Base-by-base conservation (phyloP, 2,113 vertebrate genomes). In the Bucco capensis region DNA sequence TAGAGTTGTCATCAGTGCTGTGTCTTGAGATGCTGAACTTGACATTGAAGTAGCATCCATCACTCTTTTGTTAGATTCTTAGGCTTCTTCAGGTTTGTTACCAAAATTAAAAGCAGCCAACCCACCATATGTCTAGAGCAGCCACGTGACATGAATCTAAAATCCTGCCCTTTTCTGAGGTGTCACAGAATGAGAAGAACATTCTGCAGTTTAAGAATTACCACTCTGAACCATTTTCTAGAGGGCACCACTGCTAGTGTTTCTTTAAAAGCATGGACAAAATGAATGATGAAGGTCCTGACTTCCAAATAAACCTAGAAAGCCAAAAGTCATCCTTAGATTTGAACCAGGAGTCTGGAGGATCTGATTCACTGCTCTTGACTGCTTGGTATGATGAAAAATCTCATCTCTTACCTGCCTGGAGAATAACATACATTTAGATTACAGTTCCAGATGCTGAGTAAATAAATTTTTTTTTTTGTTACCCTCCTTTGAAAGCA, bases 11-110 rank as follows among this genome's bases (percentile, higher is more conserved):
- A 77, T 70, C 46, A 74, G 42, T 1, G 1, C 11, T 42, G 40
- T 42, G 40, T 42, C 38, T 88, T 86, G 64, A 88, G 33, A 70
- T 73, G 78, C 74, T 76, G 66, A 87, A 73, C 67, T 65, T 79
- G 50, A 83, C 66, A 49, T 33, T 61, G 33, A 85, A 70, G 54
- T 70, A 50, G 42, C 47, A 70, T 65, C 78, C 3, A 4, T 72
- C 37, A n/a, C 13, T 86, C 23, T 9, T 49, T 21, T 57, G 21
- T 24, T 57, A 23, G 58, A 46, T 82, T 82, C 33, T 33, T 62
- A 35, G 38, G 30, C 10, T 75, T 66, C 75, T 46, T 58, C 40
- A 22, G 47, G 22, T 12, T 49, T 72, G 28, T 75, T 82, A 38
- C 57, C 57, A 46, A 83, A 78, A 64, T 67, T 67, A 72, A 67